Percentiles rank a stretch among this genome's conserved stretches.
These are phyloP conservation scores for Loripinus fragilis DNA, from an alignment of 2,888 invertebrate genomes.

Conservation along the genomic window DNA sequence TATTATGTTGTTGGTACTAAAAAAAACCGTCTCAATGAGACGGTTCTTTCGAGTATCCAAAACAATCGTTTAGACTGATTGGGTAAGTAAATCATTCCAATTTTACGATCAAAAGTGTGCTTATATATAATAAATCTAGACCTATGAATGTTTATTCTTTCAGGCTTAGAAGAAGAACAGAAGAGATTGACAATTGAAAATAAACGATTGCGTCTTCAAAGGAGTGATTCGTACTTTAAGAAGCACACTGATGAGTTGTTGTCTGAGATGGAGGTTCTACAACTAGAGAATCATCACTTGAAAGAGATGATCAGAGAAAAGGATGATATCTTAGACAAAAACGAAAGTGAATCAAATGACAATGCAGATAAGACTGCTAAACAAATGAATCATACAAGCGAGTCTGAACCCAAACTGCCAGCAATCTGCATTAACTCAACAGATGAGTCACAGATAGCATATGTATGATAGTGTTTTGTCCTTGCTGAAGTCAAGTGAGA, in stretches of 20 bases:
- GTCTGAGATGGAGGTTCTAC: conserved; percentile 65
- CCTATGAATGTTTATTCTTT: not conserved
- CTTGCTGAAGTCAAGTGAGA: too few relatives aligned
- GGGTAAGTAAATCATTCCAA: too few relatives aligned
- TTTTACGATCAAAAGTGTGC: too few relatives aligned
- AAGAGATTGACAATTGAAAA: conserved; percentile 52
- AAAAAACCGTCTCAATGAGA: too few relatives aligned
- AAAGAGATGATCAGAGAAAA: conserved; percentile 66
- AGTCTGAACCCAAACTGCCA: not conserved
- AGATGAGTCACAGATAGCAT: not conserved
- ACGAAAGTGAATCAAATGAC: not conserved
- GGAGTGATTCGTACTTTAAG: conserved; percentile 52
- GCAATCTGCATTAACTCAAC: not conserved
- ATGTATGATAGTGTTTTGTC: not conserved
- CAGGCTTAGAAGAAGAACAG: conserved; percentile 62
- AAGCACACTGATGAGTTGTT: conserved; percentile 61
- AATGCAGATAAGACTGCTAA: not conserved
- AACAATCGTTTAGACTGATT: too few relatives aligned
- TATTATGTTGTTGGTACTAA: too few relatives aligned
- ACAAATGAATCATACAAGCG: not conserved
- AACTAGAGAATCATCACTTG: conserved; percentile 63
- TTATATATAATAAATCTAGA: too few relatives aligned
- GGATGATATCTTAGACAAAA: conserved; percentile 20
- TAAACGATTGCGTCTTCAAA: conserved; percentile 41
- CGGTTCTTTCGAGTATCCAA: too few relatives aligned